Conservation (phyloP, 2,888 invertebrate species). For the Aleiodes leptofemur region DNA sequence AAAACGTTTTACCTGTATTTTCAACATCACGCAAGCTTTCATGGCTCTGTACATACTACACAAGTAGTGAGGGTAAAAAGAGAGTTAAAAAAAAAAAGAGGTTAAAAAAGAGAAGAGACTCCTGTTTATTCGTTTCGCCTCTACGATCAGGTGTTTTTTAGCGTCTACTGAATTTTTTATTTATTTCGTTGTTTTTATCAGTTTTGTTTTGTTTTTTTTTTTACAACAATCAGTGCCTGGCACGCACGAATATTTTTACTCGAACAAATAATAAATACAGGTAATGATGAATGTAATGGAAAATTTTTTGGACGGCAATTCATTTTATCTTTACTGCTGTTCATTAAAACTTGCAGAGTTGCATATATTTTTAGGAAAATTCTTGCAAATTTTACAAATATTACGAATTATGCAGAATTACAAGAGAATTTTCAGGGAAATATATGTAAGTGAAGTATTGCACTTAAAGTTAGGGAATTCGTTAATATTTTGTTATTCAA, state of each 20-base stretch:
- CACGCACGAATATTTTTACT: slow-evolving; percentile 28
- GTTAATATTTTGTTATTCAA: no score
- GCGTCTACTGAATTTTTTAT: slow-evolving; percentile 25
- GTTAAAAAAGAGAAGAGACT: slow-evolving; percentile 32
- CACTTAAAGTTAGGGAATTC: no score
- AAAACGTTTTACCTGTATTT: slow-evolving; percentile 37
- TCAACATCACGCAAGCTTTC: slow-evolving; percentile 46
- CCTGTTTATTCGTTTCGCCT: slow-evolving; percentile 29
- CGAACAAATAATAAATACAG: not conserved
- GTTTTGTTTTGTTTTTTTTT: not conserved
- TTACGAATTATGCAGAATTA: no score
- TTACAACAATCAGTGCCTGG: slow-evolving; percentile 7
- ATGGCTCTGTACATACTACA: slow-evolving; percentile 35
- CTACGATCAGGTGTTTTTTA: slow-evolving; percentile 31
- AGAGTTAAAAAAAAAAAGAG: slow-evolving; percentile 17
- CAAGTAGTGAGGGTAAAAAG: slow-evolving; percentile 15
- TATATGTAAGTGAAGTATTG: no score
- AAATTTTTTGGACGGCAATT: no score
- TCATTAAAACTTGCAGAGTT: no score
- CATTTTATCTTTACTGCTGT: no score
- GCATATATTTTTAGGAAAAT: no score
- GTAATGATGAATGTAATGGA: not conserved
- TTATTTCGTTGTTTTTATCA: not conserved
- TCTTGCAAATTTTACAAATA: no score
- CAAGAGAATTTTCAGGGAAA: no score